These are phyloP conservation scores for Hydriomena furcata DNA, from an alignment of 2,888 invertebrate genomes.

Conservation along the genomic window DNA sequence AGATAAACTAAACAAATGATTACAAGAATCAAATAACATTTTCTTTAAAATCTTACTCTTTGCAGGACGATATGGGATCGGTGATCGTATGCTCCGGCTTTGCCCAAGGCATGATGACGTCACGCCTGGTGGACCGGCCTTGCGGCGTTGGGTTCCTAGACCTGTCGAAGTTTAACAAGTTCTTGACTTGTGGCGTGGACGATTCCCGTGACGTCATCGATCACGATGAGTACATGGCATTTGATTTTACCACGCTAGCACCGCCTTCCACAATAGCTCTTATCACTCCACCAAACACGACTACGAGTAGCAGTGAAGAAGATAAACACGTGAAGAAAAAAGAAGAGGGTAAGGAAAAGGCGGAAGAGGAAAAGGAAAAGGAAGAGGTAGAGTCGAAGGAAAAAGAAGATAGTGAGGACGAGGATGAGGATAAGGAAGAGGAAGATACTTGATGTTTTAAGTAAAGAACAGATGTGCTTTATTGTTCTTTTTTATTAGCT, in stretches of 20 bases:
- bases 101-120: conserved; percentile 66
- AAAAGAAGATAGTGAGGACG: neutral
- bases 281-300: conserved; percentile 3
- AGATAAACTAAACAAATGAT: too few species aligned
- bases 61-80: conserved; percentile 69
- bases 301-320: neutral
- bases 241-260: conserved; percentile 42
- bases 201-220: conserved; percentile 67
- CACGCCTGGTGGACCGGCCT: conserved; percentile 67
- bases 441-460: neutral
- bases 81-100: conserved; percentile 64
- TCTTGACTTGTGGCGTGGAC: conserved; percentile 72
- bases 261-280: conserved; percentile 20
- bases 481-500: too few species aligned
- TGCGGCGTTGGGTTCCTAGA: conserved; percentile 71
- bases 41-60: neutral
- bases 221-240: conserved; percentile 46
- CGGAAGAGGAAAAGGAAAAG: neutral
- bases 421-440: neutral
- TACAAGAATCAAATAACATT: neutral
- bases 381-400: neutral
- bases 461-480: too few species aligned
- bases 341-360: neutral
- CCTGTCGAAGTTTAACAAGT: conserved; percentile 56
- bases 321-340: neutral